Base-by-base conservation (phyloP, 2,797 vertebrate species). In the Simalia tracyae region DNA sequence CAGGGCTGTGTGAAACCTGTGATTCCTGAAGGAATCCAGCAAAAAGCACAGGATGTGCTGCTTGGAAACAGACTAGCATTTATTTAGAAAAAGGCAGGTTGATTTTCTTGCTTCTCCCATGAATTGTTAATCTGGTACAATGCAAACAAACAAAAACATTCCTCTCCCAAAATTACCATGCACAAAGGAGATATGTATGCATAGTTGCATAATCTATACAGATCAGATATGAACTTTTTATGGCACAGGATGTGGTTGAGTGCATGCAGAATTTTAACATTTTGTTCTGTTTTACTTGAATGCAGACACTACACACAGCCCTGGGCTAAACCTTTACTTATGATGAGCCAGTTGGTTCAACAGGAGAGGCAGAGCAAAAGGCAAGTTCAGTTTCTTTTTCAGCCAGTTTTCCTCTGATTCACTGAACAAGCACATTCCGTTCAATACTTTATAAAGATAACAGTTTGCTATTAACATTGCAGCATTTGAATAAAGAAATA, bases 401-500 rank as follows among this genome's bases (percentile, higher is more conserved):
- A 54, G 87, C 19, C 14, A 17, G 24, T 42, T 61, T 84, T 46
- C 26, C 22, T 26, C 90, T 28, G 57, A 66, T 59, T 57, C 26
- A 50, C 84, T 59, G 63, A 92, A 36, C 64, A 42, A 14, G 57
- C 50, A 85, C 54, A 22, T 68, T 89, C 50, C 31, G 5, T 46
- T 36, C 50, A 57, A 66, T 57, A 31, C 46, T 46, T 88, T 36
- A 85, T 46, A 57, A 64, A 66, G 7, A 60, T 87, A 87, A 72
- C 84, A 15, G 36, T 72, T 89, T 68, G 28, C 91, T 86, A 66
- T 86, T 46, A 72, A 86, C 28, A 1, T 50, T 84, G n/a, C 36
- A 89, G 46, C 15, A 22, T 88, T 89, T 89, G 36, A 60, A 28
- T 89, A n/a, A 72, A 92, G 54, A 84, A 85, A 89, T 46, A 46